These are phyloP conservation scores for Ricordea florida DNA, from an alignment of 92 coral and sea anemone species.

Conservation along the genomic window DNA sequence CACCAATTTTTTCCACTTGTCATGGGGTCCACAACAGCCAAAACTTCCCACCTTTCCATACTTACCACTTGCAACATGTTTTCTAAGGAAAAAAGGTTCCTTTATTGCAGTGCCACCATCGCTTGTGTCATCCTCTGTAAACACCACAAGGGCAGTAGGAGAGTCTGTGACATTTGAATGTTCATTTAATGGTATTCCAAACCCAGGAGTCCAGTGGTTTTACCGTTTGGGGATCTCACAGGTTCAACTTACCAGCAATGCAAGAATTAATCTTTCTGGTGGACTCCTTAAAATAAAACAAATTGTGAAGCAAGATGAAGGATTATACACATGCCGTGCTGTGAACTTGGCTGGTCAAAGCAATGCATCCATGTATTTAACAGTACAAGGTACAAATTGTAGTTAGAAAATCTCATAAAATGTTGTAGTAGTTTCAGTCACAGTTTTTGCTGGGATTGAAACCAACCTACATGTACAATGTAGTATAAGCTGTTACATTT, in stretches of 20 bases:
- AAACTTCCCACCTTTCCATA: too few species aligned
- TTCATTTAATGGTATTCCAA: constrained; percentile 78
- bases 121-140: constrained; percentile 41
- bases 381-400: constrained; percentile 86
- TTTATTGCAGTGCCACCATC: constrained; percentile 69
- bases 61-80: too few species aligned
- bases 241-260: constrained; percentile 35
- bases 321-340: constrained; percentile 75
- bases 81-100: too few species aligned
- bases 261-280: constrained; percentile 52
- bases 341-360: constrained; percentile 73
- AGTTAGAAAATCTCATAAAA: too few species aligned
- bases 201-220: constrained; percentile 76
- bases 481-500: background rate
- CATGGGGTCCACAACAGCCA: too few species aligned
- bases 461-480: too few species aligned
- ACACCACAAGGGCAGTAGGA: constrained; percentile 75
- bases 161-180: constrained; percentile 72
- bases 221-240: constrained; percentile 40
- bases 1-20: too few species aligned
- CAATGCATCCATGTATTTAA: constrained; percentile 62
- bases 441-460: too few species aligned
- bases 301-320: constrained; percentile 67
- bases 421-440: too few species aligned
- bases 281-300: constrained; percentile 59